phyloP scores from a whole-genome alignment of 2,888 invertebrate genomes.

The Rhimphoctona megacephalus region DNA sequence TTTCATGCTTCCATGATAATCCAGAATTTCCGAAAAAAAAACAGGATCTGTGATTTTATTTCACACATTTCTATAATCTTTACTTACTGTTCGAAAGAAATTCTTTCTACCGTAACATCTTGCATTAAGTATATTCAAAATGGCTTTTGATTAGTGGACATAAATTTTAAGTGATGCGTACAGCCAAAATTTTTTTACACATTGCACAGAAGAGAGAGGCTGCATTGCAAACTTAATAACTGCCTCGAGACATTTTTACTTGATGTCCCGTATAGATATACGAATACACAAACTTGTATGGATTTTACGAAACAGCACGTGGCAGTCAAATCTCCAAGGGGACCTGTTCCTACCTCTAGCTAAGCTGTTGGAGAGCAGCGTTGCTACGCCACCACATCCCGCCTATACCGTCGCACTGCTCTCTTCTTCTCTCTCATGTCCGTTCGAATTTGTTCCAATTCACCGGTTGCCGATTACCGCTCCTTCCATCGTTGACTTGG shows the following conservation, averaged over 20 bases:
- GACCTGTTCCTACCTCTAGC: constrained; percentile 43
- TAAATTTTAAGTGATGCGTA: not conserved
- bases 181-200: not conserved
- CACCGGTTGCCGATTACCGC: constrained; percentile 81
- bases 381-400: constrained; percentile 58
- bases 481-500: constrained; percentile 70
- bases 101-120: not conserved
- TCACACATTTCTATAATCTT: not conserved
- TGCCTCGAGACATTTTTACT: not conserved
- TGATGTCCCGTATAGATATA: not conserved
- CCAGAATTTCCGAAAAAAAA: not conserved
- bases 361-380: constrained; percentile 54
- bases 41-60: not conserved
- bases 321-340: constrained; percentile 55
- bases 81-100: not conserved
- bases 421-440: constrained; percentile 72
- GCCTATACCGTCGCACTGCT: constrained; percentile 36
- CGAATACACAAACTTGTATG: constrained; percentile 21
- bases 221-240: constrained; percentile 30
- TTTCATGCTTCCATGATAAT: not conserved
- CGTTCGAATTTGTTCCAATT: constrained; percentile 82
- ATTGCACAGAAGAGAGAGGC: not conserved
- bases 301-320: constrained; percentile 46
- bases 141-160: not conserved
- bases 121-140: not conserved